Evolutionary conservation across 2,888 invertebrate species (phyloP), one percentile per base, ranked within the genome.

Genomic region (Scaptodrosophila latifasciaeformis): DNA sequence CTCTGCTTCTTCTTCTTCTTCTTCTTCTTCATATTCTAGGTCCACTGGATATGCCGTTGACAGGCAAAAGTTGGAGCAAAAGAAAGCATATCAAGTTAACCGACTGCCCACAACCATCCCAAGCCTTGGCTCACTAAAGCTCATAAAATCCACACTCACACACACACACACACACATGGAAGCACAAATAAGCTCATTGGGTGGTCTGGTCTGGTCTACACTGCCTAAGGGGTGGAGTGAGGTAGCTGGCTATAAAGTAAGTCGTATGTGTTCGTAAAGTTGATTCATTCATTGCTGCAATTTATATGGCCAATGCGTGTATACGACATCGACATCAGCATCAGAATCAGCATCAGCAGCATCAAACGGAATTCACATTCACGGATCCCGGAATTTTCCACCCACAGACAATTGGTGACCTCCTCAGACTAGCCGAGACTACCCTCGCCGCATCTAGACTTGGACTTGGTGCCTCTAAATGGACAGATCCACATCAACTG

Each of bases 261-360:
- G 60, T 62, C 65, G 60, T 65, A 67, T 79, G 71, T 67, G 72
- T 72, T 62, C 79, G 76, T 76, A 72, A 72, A 76, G 72, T 79
- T 72, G 72, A 79, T 72, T 72, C 72, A 72, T 79, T 79, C 72
- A 72, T 79, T 56, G 72, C 79, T 55, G 66, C 68, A 75, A 76
- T 79, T 76, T 72, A 76, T 79, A 79, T 71, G 61, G 65, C 63
- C 63, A 54, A 59, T 63, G 67, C 49, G 44, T 55, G 21, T 10
- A 46, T 39, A 42, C 45, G 39, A 44, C 50, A 58, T 10, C 37
- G 34, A 34, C 12, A 37, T 37, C n/a, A n/a, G n/a, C n/a, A n/a
- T n/a, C n/a, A n/a, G n/a, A n/a, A n/a, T n/a, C n/a, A n/a, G n/a
- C n/a, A n/a, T n/a, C n/a, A n/a, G n/a, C n/a, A n/a, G n/a, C n/a